Evolutionary conservation across 2,113 vertebrate genomes (phyloP).

Genomic region (Leiothrix lutea): DNA sequence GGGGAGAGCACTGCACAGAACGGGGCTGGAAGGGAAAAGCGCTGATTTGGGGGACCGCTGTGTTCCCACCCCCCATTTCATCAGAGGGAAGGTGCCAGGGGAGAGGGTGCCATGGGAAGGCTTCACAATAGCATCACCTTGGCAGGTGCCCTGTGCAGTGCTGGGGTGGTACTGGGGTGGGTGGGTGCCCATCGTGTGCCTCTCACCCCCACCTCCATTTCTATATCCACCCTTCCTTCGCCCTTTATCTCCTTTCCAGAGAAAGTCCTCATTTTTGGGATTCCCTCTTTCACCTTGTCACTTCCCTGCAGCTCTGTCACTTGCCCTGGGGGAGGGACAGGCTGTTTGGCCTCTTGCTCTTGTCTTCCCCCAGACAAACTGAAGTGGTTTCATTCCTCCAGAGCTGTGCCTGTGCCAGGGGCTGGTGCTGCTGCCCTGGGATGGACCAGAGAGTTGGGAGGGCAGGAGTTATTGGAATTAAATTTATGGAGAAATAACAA

Average conservation of each 20-base stretch:
- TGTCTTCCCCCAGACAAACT: neutral
- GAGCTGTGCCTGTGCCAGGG: neutral
- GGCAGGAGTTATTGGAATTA: neutral
- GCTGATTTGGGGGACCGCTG: neutral
- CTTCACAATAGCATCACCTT: accelerated
- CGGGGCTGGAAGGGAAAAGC: neutral
- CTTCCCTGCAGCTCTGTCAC: neutral
- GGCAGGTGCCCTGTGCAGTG: neutral
- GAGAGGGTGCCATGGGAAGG: neutral
- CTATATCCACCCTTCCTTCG: neutral
- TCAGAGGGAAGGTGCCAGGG: neutral
- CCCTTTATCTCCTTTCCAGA: neutral
- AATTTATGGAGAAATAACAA: constrained; percentile 19
- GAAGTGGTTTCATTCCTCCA: neutral
- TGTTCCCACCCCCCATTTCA: neutral
- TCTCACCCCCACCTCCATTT: neutral
- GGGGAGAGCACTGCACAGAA: neutral
- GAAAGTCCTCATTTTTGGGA: neutral
- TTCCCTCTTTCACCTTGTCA: neutral
- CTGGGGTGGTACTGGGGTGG: accelerated
- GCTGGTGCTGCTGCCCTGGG: neutral
- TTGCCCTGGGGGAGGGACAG: neutral
- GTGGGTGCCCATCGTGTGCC: neutral
- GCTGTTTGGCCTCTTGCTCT: neutral
- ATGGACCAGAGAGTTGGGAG: neutral